A percentile compares a stretch with the other conserved stretches of the same genome.
These are phyloP conservation scores for Bambusicola thoracicus DNA, from an alignment of 2,113 vertebrate genomes.

Conservation along the genomic window DNA sequence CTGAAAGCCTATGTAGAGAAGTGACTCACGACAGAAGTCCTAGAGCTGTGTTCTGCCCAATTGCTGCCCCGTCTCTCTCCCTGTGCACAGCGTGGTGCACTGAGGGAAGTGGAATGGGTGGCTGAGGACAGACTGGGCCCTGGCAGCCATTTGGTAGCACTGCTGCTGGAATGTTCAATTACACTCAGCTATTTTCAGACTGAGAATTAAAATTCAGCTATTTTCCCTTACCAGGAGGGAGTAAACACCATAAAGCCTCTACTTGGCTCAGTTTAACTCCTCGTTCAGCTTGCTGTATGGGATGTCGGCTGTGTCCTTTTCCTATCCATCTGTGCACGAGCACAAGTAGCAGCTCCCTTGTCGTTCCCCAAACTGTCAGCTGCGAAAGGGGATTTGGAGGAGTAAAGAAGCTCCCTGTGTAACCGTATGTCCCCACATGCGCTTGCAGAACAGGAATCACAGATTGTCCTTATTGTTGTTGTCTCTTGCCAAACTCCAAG, in stretches of 20 bases:
- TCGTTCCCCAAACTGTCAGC: background rate
- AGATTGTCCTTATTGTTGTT: background rate
- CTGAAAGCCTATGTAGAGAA: background rate
- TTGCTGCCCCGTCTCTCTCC: background rate
- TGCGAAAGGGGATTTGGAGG: background rate
- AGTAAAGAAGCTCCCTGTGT: background rate
- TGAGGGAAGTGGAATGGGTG: accelerated
- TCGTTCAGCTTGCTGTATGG: background rate
- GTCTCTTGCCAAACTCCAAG: background rate
- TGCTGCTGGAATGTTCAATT: background rate
- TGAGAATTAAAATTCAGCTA: background rate
- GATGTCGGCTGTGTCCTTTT: background rate
- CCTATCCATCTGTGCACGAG: background rate
- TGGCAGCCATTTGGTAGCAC: background rate
- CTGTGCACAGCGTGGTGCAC: background rate
- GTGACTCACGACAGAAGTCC: background rate
- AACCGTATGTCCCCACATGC: background rate
- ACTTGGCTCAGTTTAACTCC: background rate
- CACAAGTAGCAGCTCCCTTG: background rate
- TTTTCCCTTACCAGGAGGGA: background rate
- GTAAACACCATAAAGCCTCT: background rate
- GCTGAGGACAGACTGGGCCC: background rate
- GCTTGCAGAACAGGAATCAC: background rate
- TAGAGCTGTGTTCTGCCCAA: background rate
- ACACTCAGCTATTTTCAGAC: conserved; percentile 2